Evolutionary conservation across 1,140 invertebrate genomes (phyloP).

Genomic region (Asobara japonica): DNA sequence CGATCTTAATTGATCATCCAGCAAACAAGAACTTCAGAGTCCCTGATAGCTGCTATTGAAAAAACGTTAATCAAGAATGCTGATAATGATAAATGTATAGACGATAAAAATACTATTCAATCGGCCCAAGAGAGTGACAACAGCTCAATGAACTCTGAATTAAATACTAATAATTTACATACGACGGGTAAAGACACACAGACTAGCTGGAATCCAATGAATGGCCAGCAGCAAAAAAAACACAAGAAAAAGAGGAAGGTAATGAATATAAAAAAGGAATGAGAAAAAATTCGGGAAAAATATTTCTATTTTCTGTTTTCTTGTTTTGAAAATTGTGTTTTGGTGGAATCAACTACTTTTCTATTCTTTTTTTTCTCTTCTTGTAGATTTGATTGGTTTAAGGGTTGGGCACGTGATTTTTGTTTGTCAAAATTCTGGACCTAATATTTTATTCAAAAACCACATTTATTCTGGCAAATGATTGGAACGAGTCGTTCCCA

Average conservation of each 20-base stretch:
- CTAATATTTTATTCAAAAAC: too few relatives aligned
- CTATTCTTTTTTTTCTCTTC: background rate
- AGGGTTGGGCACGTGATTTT: too few relatives aligned
- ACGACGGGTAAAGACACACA: constrained; percentile 54
- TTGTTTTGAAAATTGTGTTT: background rate
- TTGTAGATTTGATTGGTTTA: background rate
- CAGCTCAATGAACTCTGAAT: constrained; percentile 52
- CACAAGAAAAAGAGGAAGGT: constrained; percentile 63
- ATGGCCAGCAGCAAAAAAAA: constrained; percentile 58
- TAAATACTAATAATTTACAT: constrained; percentile 56
- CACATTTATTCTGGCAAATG: too few relatives aligned
- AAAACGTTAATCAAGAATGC: constrained; percentile 53
- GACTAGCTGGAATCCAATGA: constrained; percentile 55
- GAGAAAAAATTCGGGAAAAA: constrained; percentile 18
- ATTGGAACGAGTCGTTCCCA: too few relatives aligned
- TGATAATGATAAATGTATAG: constrained; percentile 55
- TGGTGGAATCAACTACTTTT: background rate
- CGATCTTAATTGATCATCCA: constrained; percentile 33
- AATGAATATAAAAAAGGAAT: constrained; percentile 47
- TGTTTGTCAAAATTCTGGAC: too few relatives aligned
- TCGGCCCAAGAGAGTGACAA: constrained; percentile 55
- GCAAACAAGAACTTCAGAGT: constrained; percentile 49
- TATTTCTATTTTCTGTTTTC: background rate
- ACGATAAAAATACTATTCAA: constrained; percentile 49
- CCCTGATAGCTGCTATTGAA: constrained; percentile 58